These are phyloP conservation scores for Hydractinia echinata DNA, from an alignment of 30 jellyfish, hydroid and myxozoan species.

Conservation along the genomic window DNA sequence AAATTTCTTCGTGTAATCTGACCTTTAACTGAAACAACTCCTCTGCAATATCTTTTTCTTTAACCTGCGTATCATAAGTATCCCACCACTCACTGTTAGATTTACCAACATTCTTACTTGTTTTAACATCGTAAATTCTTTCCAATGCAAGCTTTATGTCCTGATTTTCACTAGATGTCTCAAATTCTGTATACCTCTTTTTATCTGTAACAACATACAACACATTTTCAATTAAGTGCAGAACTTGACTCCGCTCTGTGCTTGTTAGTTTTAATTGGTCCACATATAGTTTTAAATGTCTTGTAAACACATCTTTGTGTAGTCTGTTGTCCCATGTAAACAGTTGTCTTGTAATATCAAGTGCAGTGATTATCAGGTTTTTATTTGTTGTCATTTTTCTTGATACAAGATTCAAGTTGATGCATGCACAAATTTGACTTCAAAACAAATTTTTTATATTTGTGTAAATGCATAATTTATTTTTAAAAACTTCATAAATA, in stretches of 20 bases:
- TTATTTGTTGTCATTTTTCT: constrained; percentile 7
- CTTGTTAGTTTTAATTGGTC: constrained; percentile 8
- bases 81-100: not conserved
- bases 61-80: not conserved
- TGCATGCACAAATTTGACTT: too few relatives aligned
- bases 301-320: constrained; percentile 3
- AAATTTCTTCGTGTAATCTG: constrained; percentile 15
- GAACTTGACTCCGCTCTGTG: not conserved
- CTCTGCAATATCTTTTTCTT: constrained; percentile 16
- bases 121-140: not conserved
- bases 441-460: too few relatives aligned
- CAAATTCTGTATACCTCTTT: not conserved
- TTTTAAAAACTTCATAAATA: too few relatives aligned
- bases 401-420: not conserved
- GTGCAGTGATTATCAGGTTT: not conserved
- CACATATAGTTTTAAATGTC: not conserved
- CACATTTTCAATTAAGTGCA: constrained; percentile 3
- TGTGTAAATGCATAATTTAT: too few relatives aligned
- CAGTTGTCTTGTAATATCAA: constrained; percentile 4
- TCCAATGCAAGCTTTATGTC: not conserved
- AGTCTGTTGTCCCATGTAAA: constrained; percentile 17
- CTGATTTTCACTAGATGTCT: not conserved
- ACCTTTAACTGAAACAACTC: constrained; percentile 24
- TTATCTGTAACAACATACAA: constrained; percentile 7
- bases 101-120: not conserved